phyloP scores from a whole-genome alignment of 2,888 invertebrate species.

The Chloromyia formosa region DNA sequence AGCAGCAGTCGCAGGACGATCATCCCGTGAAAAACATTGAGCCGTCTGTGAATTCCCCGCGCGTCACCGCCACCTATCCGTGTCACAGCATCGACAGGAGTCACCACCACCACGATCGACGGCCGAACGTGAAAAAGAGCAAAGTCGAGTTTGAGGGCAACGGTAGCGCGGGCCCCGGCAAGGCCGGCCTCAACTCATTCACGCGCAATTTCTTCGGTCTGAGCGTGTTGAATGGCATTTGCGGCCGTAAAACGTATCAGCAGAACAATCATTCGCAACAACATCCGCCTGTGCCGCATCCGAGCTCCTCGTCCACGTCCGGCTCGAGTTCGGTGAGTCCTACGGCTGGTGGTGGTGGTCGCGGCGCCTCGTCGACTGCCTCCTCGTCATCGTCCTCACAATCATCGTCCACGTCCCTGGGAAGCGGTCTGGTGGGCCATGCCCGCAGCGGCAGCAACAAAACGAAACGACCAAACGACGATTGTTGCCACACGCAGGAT shows the following conservation, averaged over 20 bases:
- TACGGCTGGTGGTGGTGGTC: neutral
- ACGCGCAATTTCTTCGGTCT: constrained; percentile 50
- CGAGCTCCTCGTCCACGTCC: constrained; percentile 1
- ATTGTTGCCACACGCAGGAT: neutral
- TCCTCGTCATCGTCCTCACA: constrained; percentile 38
- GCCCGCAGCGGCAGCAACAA: neutral
- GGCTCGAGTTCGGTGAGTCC: constrained; percentile 25
- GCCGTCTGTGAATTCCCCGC: neutral
- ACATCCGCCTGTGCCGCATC: constrained; percentile 10
- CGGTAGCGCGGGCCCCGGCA: neutral
- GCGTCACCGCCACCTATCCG: neutral
- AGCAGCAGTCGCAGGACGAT: neutral
- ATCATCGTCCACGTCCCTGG: constrained; percentile 30
- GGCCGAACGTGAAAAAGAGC: constrained; percentile 8
- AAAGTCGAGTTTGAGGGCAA: neutral
- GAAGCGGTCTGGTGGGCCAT: neutral
- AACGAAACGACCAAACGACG: neutral
- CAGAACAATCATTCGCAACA: too few relatives aligned
- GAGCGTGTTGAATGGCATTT: constrained; percentile 53
- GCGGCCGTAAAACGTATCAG: constrained; percentile 52
- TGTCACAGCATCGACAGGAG: neutral
- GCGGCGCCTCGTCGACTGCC: constrained; percentile 41
- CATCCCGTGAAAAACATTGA: neutral
- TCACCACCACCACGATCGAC: neutral
- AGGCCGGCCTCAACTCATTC: neutral